These are phyloP conservation scores for Staurois parvus DNA, from an alignment of 2,797 vertebrate species.

Conservation along the genomic window DNA sequence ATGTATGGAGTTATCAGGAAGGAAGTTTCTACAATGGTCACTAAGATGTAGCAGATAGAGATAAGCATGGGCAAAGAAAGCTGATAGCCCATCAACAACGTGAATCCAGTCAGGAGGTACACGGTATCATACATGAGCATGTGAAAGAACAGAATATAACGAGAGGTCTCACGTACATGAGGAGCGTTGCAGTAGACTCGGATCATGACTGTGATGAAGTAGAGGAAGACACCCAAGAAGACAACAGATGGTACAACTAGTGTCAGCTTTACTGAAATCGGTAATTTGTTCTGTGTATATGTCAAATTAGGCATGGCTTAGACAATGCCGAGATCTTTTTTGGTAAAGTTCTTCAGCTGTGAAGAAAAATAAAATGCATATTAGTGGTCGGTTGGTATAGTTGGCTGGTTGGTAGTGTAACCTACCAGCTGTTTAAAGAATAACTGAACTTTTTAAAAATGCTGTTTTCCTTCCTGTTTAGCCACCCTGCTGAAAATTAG, in stretches of 20 bases:
- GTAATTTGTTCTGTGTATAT: too few relatives aligned
- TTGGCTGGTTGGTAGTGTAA: too few relatives aligned
- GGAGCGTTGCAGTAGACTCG: constrained; percentile 75
- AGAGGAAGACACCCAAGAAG: constrained; percentile 74
- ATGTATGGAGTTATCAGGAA: constrained; percentile 77
- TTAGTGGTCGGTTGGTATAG: too few relatives aligned
- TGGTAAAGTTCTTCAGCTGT: too few relatives aligned
- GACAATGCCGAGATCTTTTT: too few relatives aligned
- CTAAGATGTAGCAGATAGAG: constrained; percentile 66
- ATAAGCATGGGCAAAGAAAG: constrained; percentile 66
- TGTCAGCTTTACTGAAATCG: too few relatives aligned
- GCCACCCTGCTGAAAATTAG: too few relatives aligned
- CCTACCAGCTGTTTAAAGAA: too few relatives aligned
- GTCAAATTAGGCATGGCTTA: too few relatives aligned
- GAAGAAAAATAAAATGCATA: too few relatives aligned
- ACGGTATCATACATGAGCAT: constrained; percentile 80
- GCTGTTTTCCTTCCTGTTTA: too few relatives aligned
- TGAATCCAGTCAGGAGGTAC: constrained; percentile 69
- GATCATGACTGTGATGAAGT: constrained; percentile 74
- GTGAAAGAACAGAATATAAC: constrained; percentile 77
- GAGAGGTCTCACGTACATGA: constrained; percentile 75
- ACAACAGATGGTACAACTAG: constrained; percentile 36
- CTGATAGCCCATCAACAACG: constrained; percentile 74
- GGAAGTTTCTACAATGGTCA: background rate
- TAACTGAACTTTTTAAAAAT: too few relatives aligned